A percentile compares a stretch with the other conserved stretches of the same genome.
Conservation (phyloP, 2,113 vertebrate genomes). For the Notiomystis cincta region DNA sequence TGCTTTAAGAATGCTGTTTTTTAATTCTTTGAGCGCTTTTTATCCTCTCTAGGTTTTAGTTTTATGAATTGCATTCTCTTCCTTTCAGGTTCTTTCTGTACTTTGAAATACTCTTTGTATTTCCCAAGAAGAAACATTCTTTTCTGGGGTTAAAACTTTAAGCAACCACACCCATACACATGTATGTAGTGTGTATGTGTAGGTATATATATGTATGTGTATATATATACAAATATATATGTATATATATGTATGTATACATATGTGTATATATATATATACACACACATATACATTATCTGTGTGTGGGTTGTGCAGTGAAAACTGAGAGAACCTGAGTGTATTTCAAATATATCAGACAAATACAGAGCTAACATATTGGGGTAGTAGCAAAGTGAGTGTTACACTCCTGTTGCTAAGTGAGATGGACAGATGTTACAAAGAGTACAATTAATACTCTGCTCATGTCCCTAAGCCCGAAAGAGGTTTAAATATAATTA, state of each 20-base stretch:
- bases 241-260: background rate
- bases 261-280: background rate
- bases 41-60: background rate
- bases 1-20: background rate
- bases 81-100: background rate
- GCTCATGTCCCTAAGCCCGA: slow-evolving; percentile 21
- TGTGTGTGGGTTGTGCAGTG: background rate
- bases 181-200: too few species aligned
- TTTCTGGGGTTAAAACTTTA: background rate
- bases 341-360: background rate
- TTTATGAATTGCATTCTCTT: background rate
- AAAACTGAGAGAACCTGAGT: background rate
- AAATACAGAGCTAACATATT: background rate
- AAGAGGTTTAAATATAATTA: background rate
- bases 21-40: background rate
- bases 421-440: slow-evolving; percentile 32
- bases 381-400: background rate
- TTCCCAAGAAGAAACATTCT: background rate
- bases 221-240: too few species aligned
- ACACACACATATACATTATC: background rate
- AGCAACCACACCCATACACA: background rate
- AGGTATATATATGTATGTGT: too few species aligned
- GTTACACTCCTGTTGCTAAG: slow-evolving; percentile 6
- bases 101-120: background rate
- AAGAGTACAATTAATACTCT: slow-evolving; percentile 55